A percentile compares a stretch with the other conserved stretches of the same genome.
These are phyloP conservation scores for Protomyctophum bolini DNA, from an alignment of 2,113 vertebrate genomes.

Conservation along the genomic window DNA sequence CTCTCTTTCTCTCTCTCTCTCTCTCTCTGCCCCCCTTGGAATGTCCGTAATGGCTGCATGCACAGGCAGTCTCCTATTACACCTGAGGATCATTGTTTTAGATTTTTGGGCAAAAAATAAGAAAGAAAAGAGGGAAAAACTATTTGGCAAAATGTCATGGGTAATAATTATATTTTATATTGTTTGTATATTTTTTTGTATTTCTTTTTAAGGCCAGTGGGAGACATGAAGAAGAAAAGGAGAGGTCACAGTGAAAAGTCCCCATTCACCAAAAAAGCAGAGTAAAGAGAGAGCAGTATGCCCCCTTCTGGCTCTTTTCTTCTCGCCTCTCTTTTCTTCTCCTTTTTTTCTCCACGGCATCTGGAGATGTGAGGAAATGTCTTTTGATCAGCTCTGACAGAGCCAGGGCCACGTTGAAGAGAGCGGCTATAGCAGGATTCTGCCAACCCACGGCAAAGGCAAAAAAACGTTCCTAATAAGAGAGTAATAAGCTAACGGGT, in stretches of 20 bases:
- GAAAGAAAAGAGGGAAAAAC: slow-evolving; percentile 47
- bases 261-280: slow-evolving; percentile 74
- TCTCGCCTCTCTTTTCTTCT: slow-evolving; percentile 73
- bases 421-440: slow-evolving; percentile 71
- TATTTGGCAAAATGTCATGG: slow-evolving; percentile 59
- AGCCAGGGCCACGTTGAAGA: slow-evolving; percentile 74
- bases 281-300: slow-evolving; percentile 81
- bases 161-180: slow-evolving; percentile 8
- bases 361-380: slow-evolving; percentile 80
- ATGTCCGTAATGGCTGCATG: slow-evolving; percentile 62
- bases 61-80: slow-evolving; percentile 50
- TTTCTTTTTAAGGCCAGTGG: slow-evolving; percentile 45
- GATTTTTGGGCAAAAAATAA: slow-evolving; percentile 24
- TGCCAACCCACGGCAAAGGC: slow-evolving; percentile 72
- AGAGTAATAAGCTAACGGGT: slow-evolving; percentile 76
- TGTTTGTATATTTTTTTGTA: slow-evolving; percentile 29
- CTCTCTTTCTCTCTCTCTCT: slow-evolving; percentile 42
- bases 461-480: slow-evolving; percentile 80
- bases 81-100: slow-evolving; percentile 73
- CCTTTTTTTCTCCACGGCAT: slow-evolving; percentile 65
- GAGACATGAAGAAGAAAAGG: slow-evolving; percentile 56
- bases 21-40: slow-evolving; percentile 19
- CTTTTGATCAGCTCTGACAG: slow-evolving; percentile 81
- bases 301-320: slow-evolving; percentile 85
- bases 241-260: slow-evolving; percentile 76